Evolutionary conservation across 2,888 invertebrate genomes (phyloP).

Genomic region (Euplexia lucipara): DNA sequence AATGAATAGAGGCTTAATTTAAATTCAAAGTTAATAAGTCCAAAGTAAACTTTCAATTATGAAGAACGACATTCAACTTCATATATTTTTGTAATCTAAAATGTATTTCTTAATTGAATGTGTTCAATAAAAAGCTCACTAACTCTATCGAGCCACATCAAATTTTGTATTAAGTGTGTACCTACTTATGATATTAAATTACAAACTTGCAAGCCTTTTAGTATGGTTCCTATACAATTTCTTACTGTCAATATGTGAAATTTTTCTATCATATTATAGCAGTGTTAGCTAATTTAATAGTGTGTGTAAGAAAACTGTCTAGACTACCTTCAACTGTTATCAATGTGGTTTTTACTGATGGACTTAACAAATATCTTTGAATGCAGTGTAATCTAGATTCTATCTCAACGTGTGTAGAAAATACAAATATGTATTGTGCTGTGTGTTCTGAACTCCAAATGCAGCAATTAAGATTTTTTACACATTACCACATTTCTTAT

Average conservation of each 20-base stretch:
- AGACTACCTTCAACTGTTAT: slow-evolving; percentile 10
- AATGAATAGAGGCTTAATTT: no score
- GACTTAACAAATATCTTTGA: slow-evolving; percentile 9
- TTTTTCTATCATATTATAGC: slow-evolving; percentile 53
- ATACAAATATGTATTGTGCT: background rate
- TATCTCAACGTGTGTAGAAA: background rate
- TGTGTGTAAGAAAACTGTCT: slow-evolving; percentile 22
- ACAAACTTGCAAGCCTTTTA: slow-evolving; percentile 62
- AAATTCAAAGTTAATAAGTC: no score
- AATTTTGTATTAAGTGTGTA: slow-evolving; percentile 45
- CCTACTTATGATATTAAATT: slow-evolving; percentile 52
- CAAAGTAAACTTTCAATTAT: no score
- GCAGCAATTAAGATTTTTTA: background rate
- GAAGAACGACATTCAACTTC: no score
- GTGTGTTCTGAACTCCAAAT: slow-evolving; percentile 1
- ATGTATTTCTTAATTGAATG: slow-evolving; percentile 16
- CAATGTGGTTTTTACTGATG: background rate
- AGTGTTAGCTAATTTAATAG: slow-evolving; percentile 36
- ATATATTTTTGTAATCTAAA: background rate
- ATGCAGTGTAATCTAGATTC: background rate
- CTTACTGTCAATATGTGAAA: slow-evolving; percentile 51
- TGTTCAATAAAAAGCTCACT: slow-evolving; percentile 12
- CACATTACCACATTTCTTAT: background rate
- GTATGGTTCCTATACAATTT: slow-evolving; percentile 71
- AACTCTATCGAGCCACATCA: slow-evolving; percentile 56